Conservation (phyloP, 2,888 invertebrate genomes). For the Ectemnius continuus region DNA sequence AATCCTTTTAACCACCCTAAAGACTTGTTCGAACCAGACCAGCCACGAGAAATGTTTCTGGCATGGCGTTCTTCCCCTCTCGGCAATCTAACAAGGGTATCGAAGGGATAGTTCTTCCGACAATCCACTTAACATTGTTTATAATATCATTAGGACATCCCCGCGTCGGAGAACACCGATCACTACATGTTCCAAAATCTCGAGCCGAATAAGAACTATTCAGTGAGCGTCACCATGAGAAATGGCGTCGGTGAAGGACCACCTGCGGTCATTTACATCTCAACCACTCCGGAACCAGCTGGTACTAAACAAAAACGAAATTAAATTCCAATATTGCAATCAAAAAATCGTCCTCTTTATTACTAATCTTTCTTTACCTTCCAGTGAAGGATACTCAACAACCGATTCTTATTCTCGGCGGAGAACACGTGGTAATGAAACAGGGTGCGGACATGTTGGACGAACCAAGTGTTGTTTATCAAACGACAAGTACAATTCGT, state of each 20-base stretch:
- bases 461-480: slow-evolving; percentile 84
- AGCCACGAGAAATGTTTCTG: slow-evolving; percentile 66
- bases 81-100: slow-evolving; percentile 43
- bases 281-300: slow-evolving; percentile 84
- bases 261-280: slow-evolving; percentile 82
- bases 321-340: too few relatives aligned
- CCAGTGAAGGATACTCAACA: slow-evolving; percentile 84
- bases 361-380: slow-evolving; percentile 7
- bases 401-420: slow-evolving; percentile 85
- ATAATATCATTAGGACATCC: slow-evolving; percentile 83
- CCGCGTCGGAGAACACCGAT: slow-evolving; percentile 82
- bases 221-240: slow-evolving; percentile 88
- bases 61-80: slow-evolving; percentile 71
- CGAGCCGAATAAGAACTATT: slow-evolving; percentile 85
- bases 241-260: slow-evolving; percentile 91
- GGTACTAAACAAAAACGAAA: slow-evolving; percentile 75
- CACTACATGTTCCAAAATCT: slow-evolving; percentile 90
- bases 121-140: slow-evolving; percentile 11
- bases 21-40: slow-evolving; percentile 68
- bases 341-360: too few relatives aligned
- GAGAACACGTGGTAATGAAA: slow-evolving; percentile 84
- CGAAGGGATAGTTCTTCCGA: slow-evolving; percentile 12
- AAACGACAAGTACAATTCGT: slow-evolving; percentile 80
- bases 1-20: slow-evolving; percentile 24
- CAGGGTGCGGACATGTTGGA: slow-evolving; percentile 85